phyloP scores from a whole-genome alignment of 37 sponge, comb jelly and placozoan species.

The Lycopodina hypogea region DNA sequence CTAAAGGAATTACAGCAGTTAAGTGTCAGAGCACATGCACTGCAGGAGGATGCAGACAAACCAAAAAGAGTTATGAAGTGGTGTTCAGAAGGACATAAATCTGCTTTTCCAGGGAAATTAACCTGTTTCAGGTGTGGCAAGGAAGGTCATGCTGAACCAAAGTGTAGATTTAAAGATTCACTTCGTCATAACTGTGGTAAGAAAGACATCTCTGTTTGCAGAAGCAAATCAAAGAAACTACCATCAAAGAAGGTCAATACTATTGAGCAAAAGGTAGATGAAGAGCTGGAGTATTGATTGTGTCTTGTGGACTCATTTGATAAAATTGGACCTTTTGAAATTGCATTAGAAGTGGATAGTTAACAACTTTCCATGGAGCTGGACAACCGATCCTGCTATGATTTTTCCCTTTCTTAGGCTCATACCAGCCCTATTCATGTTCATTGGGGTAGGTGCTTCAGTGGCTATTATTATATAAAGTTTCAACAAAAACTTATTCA shows the following conservation, averaged over 20 bases:
- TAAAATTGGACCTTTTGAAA: no score
- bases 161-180: not conserved
- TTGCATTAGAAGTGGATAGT: no score
- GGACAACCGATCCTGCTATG: no score
- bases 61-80: not conserved
- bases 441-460: no score
- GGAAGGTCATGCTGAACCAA: not conserved
- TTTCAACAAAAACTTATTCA: no score
- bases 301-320: no score
- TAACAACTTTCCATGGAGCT: no score
- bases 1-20: not conserved
- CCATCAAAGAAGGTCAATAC: not conserved
- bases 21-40: no score
- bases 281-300: no score
- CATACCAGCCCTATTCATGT: no score
- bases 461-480: no score
- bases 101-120: not conserved
- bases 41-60: not conserved
- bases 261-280: not conserved
- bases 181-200: not conserved
- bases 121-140: not conserved
- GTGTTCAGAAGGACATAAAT: not conserved
- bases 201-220: not conserved
- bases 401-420: no score
- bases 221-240: not conserved